A percentile compares a stretch with the other conserved stretches of the same genome.
Evolutionary conservation across 2,797 vertebrate species (phyloP).

Genomic region (Catostomus latipinnis): DNA sequence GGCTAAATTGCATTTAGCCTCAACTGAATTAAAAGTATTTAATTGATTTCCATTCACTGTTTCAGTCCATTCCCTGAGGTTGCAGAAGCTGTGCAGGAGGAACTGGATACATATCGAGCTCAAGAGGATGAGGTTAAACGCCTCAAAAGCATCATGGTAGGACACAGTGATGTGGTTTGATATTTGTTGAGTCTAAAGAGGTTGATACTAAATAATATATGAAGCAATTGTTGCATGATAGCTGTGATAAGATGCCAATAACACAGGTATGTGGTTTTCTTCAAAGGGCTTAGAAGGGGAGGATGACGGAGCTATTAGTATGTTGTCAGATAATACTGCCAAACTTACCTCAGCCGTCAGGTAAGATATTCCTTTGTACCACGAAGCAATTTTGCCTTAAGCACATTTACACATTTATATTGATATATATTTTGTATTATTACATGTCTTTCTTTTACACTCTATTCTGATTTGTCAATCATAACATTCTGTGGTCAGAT

Average conservation of each 20-base stretch:
- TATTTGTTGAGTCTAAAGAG: not conserved
- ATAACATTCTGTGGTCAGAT: no score
- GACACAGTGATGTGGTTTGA: slow-evolving; percentile 28
- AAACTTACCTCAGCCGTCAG: slow-evolving; percentile 98
- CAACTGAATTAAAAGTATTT: slow-evolving; percentile 17
- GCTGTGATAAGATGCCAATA: not conserved
- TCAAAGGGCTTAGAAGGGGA: slow-evolving; percentile 89
- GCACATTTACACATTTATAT: not conserved
- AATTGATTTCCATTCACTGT: slow-evolving; percentile 49
- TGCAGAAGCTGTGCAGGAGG: slow-evolving; percentile 95
- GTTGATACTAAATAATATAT: not conserved
- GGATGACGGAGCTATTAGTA: slow-evolving; percentile 97
- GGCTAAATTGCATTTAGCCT: not conserved
- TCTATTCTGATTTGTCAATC: no score
- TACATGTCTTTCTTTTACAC: no score
- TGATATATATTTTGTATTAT: not conserved
- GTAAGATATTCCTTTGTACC: slow-evolving; percentile 65
- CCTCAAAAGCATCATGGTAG: slow-evolving; percentile 97
- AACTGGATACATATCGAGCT: slow-evolving; percentile 92
- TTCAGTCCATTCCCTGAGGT: slow-evolving; percentile 96
- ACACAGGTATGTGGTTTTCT: slow-evolving; percentile 45
- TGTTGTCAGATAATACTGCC: slow-evolving; percentile 97
- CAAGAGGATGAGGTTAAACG: slow-evolving; percentile 98
- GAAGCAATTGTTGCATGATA: slow-evolving; percentile 1
- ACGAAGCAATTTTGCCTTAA: not conserved